Evolutionary conservation across 1,140 invertebrate genomes (phyloP).

Genomic region (Cydia fagiglandana): DNA sequence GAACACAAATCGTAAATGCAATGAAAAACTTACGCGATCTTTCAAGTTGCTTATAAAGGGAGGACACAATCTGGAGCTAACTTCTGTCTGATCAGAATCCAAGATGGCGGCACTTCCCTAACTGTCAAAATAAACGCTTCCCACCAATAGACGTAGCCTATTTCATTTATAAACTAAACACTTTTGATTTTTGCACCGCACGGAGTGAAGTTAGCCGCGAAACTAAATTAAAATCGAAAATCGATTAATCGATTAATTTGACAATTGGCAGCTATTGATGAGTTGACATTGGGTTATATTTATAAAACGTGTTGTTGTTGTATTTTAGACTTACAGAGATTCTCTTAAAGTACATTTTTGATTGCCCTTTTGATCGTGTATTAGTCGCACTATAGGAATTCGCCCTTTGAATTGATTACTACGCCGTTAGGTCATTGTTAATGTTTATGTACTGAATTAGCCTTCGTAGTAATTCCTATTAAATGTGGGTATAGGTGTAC

Average conservation of each 20-base stretch:
- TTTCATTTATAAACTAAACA: background rate
- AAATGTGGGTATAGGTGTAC: too few relatives aligned
- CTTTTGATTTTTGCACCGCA: background rate
- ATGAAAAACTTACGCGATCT: conserved; percentile 32
- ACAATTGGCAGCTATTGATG: conserved; percentile 19
- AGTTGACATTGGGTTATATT: conserved; percentile 16
- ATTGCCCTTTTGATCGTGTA: background rate
- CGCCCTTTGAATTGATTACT: conserved; percentile 5
- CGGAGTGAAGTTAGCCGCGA: conserved; percentile 12
- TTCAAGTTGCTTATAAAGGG: conserved; percentile 19
- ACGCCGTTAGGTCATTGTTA: conserved; percentile 19
- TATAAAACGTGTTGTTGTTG: conserved; percentile 1
- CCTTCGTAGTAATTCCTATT: too few relatives aligned
- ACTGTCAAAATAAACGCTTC: conserved; percentile 8
- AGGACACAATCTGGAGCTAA: conserved; percentile 1
- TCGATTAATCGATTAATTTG: conserved; percentile 15
- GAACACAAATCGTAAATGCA: conserved; percentile 37
- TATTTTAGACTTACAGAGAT: background rate
- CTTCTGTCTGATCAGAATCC: background rate
- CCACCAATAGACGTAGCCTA: background rate
- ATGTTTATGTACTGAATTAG: conserved; percentile 10
- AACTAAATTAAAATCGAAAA: conserved; percentile 18
- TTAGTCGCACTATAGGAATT: conserved; percentile 4
- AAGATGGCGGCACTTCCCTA: conserved; percentile 15
- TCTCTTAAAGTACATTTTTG: background rate